phyloP scores from a whole-genome alignment of 1,140 invertebrate species.

The Leguminivora glycinivorella region DNA sequence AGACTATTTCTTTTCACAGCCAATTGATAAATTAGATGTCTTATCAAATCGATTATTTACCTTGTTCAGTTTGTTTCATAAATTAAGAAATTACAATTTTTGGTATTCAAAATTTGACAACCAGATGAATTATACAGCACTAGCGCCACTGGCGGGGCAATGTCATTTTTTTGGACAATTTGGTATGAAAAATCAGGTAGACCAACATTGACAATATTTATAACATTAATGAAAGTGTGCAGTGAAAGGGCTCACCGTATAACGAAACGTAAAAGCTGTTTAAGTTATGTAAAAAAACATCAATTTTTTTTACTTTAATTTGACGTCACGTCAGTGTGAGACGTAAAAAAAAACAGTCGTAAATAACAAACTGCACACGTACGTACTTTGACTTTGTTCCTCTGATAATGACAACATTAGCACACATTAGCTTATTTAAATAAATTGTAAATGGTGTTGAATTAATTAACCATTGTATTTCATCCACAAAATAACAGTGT shows the following conservation, averaged over 20 bases:
- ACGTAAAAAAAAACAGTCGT: not conserved
- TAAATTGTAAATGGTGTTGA: not conserved
- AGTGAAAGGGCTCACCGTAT: not conserved
- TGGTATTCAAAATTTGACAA: slow-evolving; percentile 11
- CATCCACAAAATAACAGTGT: not conserved
- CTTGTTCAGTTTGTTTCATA: not conserved
- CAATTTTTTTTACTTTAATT: not conserved
- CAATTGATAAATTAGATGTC: not conserved
- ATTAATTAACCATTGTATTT: not conserved
- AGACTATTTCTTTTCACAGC: not conserved
- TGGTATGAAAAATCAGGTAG: not conserved
- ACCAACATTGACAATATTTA: slow-evolving; percentile 1
- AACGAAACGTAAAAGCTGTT: not conserved
- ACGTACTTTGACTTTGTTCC: slow-evolving; percentile 23
- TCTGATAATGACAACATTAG: not conserved
- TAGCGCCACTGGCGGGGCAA: not conserved
- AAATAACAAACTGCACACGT: slow-evolving; percentile 1
- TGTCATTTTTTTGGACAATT: not conserved
- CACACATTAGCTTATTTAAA: slow-evolving; percentile 4
- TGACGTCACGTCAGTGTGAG: not conserved
- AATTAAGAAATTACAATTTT: not conserved
- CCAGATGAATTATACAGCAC: too few species aligned
- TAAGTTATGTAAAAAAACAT: slow-evolving; percentile 3
- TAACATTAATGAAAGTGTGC: not conserved
- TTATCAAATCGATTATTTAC: not conserved